Base-by-base conservation (phyloP, 2,888 invertebrate species). In the Flabesymbios commensalis region DNA sequence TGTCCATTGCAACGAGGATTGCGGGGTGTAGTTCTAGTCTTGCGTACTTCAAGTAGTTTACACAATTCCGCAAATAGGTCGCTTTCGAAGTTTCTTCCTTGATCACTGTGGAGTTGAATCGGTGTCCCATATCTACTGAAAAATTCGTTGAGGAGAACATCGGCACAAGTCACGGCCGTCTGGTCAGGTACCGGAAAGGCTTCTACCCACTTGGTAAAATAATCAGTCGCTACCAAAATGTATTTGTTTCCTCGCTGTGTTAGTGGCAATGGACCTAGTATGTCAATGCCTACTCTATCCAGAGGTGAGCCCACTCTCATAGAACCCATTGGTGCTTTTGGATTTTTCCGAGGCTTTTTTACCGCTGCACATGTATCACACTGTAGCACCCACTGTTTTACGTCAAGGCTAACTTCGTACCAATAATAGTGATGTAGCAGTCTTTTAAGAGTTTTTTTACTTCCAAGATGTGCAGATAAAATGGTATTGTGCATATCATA, bases 11-110 rank as follows among this genome's bases (percentile, higher is more conserved):
- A 36, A 52, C 54, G 56, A 4, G 67, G 68, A 53, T 61, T 57
- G 33, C 68, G 48, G 3, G 60, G 45, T 24, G 53, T 48, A n/a
- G 66, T 66, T 7, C 64, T 42, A 1, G 59, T 68, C 55, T 68
- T 68, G 41, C 48, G 52, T 22, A 70, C 62, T 31, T 66, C 66
- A 2, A 64, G 43, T 26, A 70, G 10, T 24, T 48, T 7, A 53
- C 67, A 70, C 69, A 43, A 64, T 65, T 53, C 73, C 72, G 31
- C 5, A 32, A 70, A 68, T 19, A 66, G 10, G 39, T 53, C 29
- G 48, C 64, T 66, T 43, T 69, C 62, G 57, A 59, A 68, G 19
- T 62, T 62, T 14, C 57, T 10, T 1, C 69, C 69, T 41, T 64
- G 67, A 26, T 69, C 69, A 41, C 56, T 47, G 32, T 65, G 69